Base-by-base conservation (phyloP, 2,888 invertebrate genomes). In the Lampropteryx suffumata region DNA sequence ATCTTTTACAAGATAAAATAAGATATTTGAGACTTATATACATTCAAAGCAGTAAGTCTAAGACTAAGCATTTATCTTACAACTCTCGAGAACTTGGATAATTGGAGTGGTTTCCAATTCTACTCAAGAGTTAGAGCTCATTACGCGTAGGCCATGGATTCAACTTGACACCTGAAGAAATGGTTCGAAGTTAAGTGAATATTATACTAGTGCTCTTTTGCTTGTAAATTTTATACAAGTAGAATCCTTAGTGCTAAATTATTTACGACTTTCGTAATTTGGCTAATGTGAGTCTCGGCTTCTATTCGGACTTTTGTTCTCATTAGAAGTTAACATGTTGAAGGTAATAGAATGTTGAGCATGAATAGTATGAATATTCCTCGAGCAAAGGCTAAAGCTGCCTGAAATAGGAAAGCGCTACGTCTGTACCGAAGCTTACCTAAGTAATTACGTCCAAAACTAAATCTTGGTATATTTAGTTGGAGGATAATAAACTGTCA, bases 41-140 rank as follows among this genome's bases (percentile, higher is more conserved):
- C 54, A 55, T 47, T 54, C 44, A 40, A 43, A 34, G 45, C 30
- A 41, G 27, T n/a, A 44, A 59, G 55, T 51, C 52, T 30, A 33
- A 49, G 36, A 51, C 52, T 66, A 57, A 60, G 40, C 61, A 56
- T 61, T 69, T 64, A 69, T 64, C 65, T 61, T 52, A 33, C 37
- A 50, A 62, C 41, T 66, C 46, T 27, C 24, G 47, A 29, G 49
- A 69, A 65, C 41, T 68, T 65, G 40, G 47, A 57, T 69, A 67
- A 69, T 68, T 67, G 58, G 61, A 65, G 61, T 61, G 64, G 57
- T 69, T 66, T 69, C 64, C 62, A 68, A 67, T 66, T 64, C 50
- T 49, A 52, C 51, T 45, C 35, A 44, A 61, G 50, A 49, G 48
- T 55, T 54, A 50, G 33, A 62, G 67, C 62, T 61, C 53, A 57